A percentile compares a stretch with the other conserved stretches of the same genome.
These are phyloP conservation scores for Atrichornis clamosus DNA, from an alignment of 2,113 vertebrate species.

Conservation along the genomic window DNA sequence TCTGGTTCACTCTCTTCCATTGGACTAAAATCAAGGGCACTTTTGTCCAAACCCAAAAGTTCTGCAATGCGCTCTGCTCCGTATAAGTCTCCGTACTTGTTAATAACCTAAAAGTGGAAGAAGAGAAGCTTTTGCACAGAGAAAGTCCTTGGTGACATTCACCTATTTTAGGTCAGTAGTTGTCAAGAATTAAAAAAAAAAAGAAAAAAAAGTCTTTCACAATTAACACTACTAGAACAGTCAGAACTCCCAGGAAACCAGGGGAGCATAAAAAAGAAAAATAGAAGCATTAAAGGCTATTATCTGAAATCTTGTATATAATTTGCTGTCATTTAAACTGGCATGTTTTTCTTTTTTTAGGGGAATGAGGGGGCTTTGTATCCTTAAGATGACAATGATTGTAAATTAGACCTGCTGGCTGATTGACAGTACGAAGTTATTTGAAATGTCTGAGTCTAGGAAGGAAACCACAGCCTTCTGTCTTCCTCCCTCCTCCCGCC, in stretches of 20 bases:
- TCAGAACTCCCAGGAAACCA: constrained; percentile 4
- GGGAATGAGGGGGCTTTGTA: not conserved
- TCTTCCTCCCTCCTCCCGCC: not conserved
- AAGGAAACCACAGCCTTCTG: constrained; percentile 35
- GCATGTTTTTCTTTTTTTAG: constrained; percentile 52
- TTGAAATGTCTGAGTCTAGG: not conserved
- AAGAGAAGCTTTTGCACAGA: not conserved
- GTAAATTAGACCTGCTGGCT: constrained; percentile 30
- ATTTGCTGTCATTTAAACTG: constrained; percentile 45
- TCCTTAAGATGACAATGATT: constrained; percentile 30
- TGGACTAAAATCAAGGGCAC: constrained; percentile 94
- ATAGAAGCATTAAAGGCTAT: constrained; percentile 18
- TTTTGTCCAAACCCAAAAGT: constrained; percentile 94
- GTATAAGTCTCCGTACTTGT: constrained; percentile 96
- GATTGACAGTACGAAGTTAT: constrained; percentile 26
- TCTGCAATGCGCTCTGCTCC: constrained; percentile 96
- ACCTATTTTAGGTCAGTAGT: not conserved
- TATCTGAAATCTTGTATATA: constrained; percentile 39
- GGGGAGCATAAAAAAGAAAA: not conserved
- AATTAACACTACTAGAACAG: constrained; percentile 14
- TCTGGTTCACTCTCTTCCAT: constrained; percentile 86
- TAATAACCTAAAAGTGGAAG: constrained; percentile 85
- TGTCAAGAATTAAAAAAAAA: not conserved
- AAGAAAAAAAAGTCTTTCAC: not conserved
- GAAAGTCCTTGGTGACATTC: not conserved